Evolutionary conservation across 2,113 vertebrate species (phyloP).

Genomic region (Spermophilus dauricus): DNA sequence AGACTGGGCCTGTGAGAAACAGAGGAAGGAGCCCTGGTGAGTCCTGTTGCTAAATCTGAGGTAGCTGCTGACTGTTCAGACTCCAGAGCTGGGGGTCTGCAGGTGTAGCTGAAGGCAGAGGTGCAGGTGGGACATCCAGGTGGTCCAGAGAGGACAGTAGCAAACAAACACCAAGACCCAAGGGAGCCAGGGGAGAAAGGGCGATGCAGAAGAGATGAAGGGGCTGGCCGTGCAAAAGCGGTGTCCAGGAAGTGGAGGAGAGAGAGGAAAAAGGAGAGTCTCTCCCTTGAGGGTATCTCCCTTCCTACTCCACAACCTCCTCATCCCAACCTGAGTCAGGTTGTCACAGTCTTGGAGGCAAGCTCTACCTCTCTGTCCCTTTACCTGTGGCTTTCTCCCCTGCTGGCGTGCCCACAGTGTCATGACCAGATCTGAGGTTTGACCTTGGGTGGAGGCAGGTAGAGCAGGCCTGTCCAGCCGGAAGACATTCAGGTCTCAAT

Average conservation of each 20-base stretch:
- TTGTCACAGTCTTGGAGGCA: neutral
- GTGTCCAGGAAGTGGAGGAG: neutral
- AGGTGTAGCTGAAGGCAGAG: neutral
- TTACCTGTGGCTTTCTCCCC: neutral
- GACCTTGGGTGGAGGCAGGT: neutral
- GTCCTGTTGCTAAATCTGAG: neutral
- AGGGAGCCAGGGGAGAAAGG: neutral
- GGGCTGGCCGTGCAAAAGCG: neutral
- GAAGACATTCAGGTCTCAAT: neutral
- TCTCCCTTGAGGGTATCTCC: neutral
- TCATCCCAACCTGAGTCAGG: neutral
- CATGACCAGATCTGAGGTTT: neutral
- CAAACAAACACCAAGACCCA: neutral
- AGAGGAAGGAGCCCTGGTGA: neutral
- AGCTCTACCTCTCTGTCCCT: neutral
- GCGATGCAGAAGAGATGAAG: neutral
- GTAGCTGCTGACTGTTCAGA: neutral
- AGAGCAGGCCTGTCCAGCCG: neutral
- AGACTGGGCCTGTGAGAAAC: neutral
- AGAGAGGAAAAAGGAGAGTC: neutral
- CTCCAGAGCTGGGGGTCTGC: neutral
- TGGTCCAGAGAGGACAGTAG: neutral
- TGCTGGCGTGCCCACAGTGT: neutral
- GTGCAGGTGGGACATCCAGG: neutral
- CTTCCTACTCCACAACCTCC: neutral